phyloP scores from a whole-genome alignment of 2,113 vertebrate species.

The Corapipo altera region DNA sequence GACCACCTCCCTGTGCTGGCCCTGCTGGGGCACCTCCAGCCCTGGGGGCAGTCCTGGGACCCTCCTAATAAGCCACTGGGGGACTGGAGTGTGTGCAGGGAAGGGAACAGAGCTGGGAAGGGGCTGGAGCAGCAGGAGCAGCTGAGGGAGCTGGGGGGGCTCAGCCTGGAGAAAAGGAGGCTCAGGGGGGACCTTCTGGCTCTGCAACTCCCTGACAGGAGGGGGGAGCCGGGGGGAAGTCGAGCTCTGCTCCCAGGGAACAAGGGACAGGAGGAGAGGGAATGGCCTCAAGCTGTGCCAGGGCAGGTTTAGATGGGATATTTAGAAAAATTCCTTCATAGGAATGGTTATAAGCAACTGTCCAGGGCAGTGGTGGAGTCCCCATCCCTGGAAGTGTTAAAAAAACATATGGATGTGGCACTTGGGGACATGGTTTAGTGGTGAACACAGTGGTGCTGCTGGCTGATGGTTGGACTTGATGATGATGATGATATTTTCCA shows the following conservation, averaged over 20 bases:
- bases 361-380: not conserved
- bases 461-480: accelerated
- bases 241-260: not conserved
- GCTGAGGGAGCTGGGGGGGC: not conserved
- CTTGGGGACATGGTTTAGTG: not conserved
- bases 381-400: not conserved
- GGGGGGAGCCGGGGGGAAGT: not conserved
- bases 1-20: not conserved
- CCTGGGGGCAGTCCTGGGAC: not conserved
- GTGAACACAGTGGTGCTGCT: not conserved
- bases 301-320: not conserved
- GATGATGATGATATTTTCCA: not conserved
- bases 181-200: not conserved
- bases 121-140: not conserved
- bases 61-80: not conserved
- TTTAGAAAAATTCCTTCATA: accelerated
- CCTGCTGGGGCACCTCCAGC: not conserved
- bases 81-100: not conserved
- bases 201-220: not conserved
- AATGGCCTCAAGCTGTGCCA: not conserved
- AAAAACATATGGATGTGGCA: not conserved
- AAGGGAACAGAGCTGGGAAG: not conserved
- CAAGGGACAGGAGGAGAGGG: not conserved
- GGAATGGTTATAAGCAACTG: not conserved
- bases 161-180: not conserved